These are phyloP conservation scores for Rambutsinella grinnellia DNA, from an alignment of 2,888 invertebrate species.

Conservation along the genomic window DNA sequence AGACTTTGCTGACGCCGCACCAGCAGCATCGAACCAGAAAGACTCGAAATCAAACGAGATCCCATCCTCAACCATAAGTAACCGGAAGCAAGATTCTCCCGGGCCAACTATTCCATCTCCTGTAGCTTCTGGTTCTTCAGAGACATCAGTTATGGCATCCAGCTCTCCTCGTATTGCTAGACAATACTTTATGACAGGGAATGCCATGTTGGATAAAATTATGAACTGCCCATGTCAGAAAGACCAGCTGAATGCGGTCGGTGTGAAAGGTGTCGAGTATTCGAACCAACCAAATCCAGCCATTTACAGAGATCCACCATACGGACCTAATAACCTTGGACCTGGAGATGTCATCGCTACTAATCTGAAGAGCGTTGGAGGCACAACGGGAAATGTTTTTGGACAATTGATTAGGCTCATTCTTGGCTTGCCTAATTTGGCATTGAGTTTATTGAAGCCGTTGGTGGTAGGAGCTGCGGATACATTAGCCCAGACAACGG, in stretches of 20 bases:
- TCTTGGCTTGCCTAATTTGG: constrained; percentile 66
- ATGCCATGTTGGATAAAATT: constrained; percentile 66
- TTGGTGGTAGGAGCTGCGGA: constrained; percentile 67
- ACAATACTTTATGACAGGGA: constrained; percentile 66
- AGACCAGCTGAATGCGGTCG: constrained; percentile 65
- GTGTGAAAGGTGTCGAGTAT: constrained; percentile 66
- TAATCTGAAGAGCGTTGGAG: constrained; percentile 66
- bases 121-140: constrained; percentile 55
- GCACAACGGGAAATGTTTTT: constrained; percentile 67
- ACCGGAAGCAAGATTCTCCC: constrained; percentile 18
- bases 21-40: constrained; percentile 48
- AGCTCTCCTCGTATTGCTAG: constrained; percentile 65
- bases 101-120: constrained; percentile 62
- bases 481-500: constrained; percentile 66
- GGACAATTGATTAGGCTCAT: constrained; percentile 66
- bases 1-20: constrained; percentile 63
- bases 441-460: constrained; percentile 65
- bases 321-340: constrained; percentile 66
- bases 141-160: constrained; percentile 48
- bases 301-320: constrained; percentile 66
- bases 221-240: constrained; percentile 67
- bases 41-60: constrained; percentile 45
- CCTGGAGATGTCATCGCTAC: constrained; percentile 67
- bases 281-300: constrained; percentile 66
- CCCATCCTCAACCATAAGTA: constrained; percentile 31